Base-by-base conservation (phyloP, 2,113 vertebrate genomes). In the Falcunculus frontatus region DNA sequence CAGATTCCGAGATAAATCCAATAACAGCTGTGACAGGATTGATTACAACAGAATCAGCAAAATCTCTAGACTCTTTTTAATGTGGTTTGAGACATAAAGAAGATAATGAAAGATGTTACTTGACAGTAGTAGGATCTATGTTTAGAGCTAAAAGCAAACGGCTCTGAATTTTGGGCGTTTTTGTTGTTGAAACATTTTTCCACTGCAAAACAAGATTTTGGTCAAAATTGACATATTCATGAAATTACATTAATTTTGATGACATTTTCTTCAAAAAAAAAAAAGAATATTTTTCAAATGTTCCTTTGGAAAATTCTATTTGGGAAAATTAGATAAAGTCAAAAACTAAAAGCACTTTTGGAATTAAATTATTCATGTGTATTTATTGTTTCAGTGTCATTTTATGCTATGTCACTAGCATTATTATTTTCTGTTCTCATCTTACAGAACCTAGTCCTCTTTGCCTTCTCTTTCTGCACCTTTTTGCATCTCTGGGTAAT, bases 1-100 rank as follows among this genome's bases (percentile, higher is more conserved):
- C 93, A 90, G 90, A 84, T 96, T 97, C 95, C 46, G 20, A 96
- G 96, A 97, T 96, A 98, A 98, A 98, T 97, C 83, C 88, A 98
- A 97, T 98, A 97, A 97, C 93, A 96, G 88, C 82, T 95, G 89
- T 98, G 97, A 97, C 97, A 97, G 97, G 96, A 97, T 97, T 98
- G 97, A 98, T 98, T 97, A 96, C 95, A 95, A 96, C 68, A 95
- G 96, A 96, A 96, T 96, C 97, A 94, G 92, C 88, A 39, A 49
- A 97, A 97, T 90, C 94, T 97, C 96, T 95, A 77, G 91, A 96
- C 88, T 95, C 95, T 96, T 96, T 96, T 97, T 96, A 97, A 97
- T 93, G 82, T 60, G 25, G 95, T 97, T 97, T 97, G 96, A 95
- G 96, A 97, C 92, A 84, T 96, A 96, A 97, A 96, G 47, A 93